Evolutionary conservation across 2,797 vertebrate genomes (phyloP).

Genomic region (Telmatherina bonti): DNA sequence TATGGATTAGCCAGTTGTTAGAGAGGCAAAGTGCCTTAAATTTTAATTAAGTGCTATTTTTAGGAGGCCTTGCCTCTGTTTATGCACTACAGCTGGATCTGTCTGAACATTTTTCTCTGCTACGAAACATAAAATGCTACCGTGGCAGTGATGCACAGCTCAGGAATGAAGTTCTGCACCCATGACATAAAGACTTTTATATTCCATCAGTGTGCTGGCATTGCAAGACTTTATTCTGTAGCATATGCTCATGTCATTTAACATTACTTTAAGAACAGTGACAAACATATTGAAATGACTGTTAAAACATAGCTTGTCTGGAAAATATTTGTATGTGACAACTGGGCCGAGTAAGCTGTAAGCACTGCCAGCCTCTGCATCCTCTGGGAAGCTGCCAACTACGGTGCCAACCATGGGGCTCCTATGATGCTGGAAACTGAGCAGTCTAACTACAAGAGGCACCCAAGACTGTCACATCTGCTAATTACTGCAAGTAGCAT

Average conservation of each 20-base stretch:
- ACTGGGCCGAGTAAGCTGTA: conserved; percentile 32
- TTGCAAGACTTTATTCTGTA: conserved; percentile 6
- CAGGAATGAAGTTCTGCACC: background rate
- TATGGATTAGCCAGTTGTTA: conserved; percentile 41
- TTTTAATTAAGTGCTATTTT: conserved; percentile 35
- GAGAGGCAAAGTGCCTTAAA: conserved; percentile 20
- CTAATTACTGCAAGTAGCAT: conserved; percentile 73
- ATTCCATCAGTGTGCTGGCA: background rate
- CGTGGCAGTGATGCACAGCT: background rate
- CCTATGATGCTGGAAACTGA: conserved; percentile 50
- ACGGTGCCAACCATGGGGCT: conserved; percentile 37
- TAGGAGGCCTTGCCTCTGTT: background rate
- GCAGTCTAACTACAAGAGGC: conserved; percentile 53
- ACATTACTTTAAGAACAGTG: conserved; percentile 1
- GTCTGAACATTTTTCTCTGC: conserved; percentile 14
- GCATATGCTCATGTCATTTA: background rate
- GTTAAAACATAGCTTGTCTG: conserved; percentile 2
- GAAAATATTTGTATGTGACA: conserved; percentile 31
- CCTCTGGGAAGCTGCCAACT: conserved; percentile 50
- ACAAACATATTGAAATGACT: conserved; percentile 8
- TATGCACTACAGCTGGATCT: conserved; percentile 8
- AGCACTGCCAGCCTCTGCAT: conserved; percentile 37
- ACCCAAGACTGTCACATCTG: conserved; percentile 76
- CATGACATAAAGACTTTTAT: background rate
- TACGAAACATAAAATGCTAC: background rate